Percentiles rank a stretch among this genome's conserved stretches.
Evolutionary conservation across 2,113 vertebrate genomes (phyloP).

Genomic region (Lepisosteus osseus): DNA sequence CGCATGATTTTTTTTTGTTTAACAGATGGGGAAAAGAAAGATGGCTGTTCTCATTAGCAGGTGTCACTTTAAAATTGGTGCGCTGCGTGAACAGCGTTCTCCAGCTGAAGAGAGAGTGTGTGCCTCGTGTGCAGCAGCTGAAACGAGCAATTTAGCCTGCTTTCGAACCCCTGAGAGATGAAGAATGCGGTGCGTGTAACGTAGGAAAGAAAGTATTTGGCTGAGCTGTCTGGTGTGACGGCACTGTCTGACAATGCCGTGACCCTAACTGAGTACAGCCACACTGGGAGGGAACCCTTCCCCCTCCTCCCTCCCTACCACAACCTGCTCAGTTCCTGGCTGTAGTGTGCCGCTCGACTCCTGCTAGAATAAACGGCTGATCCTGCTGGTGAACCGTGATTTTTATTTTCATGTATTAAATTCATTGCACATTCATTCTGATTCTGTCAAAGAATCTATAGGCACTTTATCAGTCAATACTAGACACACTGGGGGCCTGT

Average conservation of each 20-base stretch:
- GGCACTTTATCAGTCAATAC: slow-evolving; percentile 5
- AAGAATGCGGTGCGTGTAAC: background rate
- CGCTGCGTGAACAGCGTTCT: too few relatives aligned
- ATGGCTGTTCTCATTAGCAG: too few relatives aligned
- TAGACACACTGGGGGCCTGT: background rate
- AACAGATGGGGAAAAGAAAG: too few relatives aligned
- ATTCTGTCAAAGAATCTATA: background rate
- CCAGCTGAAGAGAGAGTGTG: background rate
- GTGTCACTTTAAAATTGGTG: too few relatives aligned
- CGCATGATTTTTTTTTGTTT: too few relatives aligned
- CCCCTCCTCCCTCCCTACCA: background rate
- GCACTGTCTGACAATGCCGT: slow-evolving; percentile 15
- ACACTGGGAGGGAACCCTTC: background rate
- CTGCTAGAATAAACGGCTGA: background rate
- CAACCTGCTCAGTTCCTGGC: too few relatives aligned
- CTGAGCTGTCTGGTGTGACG: background rate
- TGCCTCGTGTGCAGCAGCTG: background rate
- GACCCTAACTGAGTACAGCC: background rate
- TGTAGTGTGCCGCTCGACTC: background rate
- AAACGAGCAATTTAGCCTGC: background rate
- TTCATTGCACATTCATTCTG: background rate
- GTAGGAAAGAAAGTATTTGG: slow-evolving; percentile 7
- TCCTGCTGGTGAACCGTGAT: too few relatives aligned
- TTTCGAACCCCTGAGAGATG: background rate
- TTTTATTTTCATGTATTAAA: too few relatives aligned